phyloP scores from a whole-genome alignment of 2,113 vertebrate species.

The Athene noctua region DNA sequence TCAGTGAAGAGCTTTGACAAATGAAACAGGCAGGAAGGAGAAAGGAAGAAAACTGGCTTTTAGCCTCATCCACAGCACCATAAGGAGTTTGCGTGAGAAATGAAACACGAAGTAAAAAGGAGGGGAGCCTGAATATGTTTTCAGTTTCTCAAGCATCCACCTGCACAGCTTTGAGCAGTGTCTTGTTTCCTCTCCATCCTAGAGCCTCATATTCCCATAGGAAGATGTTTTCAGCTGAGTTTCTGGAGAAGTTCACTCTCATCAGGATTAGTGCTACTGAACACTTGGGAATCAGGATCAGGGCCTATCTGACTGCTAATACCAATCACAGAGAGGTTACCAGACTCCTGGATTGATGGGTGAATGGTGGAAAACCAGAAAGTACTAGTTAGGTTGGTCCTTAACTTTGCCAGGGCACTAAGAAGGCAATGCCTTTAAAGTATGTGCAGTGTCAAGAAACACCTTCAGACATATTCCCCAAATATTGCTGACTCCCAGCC shows the following conservation, averaged over 20 bases:
- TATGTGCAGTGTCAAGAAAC: background rate
- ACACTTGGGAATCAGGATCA: background rate
- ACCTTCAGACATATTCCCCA: background rate
- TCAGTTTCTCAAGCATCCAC: background rate
- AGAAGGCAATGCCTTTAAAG: background rate
- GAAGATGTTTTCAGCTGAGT: background rate
- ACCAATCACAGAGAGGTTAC: background rate
- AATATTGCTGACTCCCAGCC: background rate
- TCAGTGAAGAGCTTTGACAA: conserved; percentile 22
- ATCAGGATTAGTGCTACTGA: background rate
- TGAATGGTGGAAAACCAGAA: background rate
- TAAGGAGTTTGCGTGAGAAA: background rate
- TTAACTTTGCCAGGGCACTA: accelerated
- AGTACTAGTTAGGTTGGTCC: background rate
- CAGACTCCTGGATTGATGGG: background rate
- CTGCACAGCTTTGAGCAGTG: too few relatives aligned
- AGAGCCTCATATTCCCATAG: background rate
- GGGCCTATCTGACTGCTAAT: background rate
- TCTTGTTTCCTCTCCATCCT: background rate
- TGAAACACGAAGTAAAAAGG: background rate
- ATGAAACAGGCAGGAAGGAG: conserved; percentile 10
- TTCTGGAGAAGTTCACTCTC: background rate
- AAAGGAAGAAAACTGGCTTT: background rate
- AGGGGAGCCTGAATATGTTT: background rate
- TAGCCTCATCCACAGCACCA: background rate